Evolutionary conservation across 2,797 vertebrate species (phyloP), one percentile per base, ranked within the genome.

Genomic region (Triplophysa bombifrons): DNA sequence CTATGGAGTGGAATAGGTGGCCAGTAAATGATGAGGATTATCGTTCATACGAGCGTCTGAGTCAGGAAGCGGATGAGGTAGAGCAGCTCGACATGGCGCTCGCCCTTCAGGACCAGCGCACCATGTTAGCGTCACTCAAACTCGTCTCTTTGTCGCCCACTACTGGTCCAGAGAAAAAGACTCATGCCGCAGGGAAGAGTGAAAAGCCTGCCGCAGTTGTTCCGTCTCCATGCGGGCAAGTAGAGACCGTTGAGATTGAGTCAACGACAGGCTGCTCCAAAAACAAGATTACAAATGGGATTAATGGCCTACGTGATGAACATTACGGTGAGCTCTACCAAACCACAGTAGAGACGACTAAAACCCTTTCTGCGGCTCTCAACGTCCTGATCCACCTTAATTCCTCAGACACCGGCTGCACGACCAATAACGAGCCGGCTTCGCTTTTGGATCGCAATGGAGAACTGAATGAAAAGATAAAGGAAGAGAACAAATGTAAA

Each of bases 1-100:
- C 96, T n/a, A 99, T 99, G 98, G 97, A 98, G 87, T 99, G 98
- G 98, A 99, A 99, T 84, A 93, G 97, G 82, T 99, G 97, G 97
- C 97, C 97, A 0, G 93, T 99, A 83, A 98, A 96, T 88, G 95
- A 96, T 0, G 93, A 97, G 82, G 96, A 98, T 88, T 95, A 97
- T 83, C 96, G 95, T 76, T 98, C 97, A 0, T 99, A 99, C 0
- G 96, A 98, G 90, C 96, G 94, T 86, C 89, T 98, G 80, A 98
- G 97, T 86, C 94, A 93, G 86, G 97, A 97, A 73, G 95, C 96
- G 72, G 95, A 97, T 88, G 95, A 96, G 89, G 95, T 95, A 73
- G 96, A 98, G 82, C 98, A 99, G 88, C 88, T 99, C 76, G 98
- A 99, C 89, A 98, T 99, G 96, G 96, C 96, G 1, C 94, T 99